A percentile compares a stretch with the other conserved stretches of the same genome.
Conservation (phyloP, 2,113 vertebrate species). For the Delphinapterus leucas region DNA sequence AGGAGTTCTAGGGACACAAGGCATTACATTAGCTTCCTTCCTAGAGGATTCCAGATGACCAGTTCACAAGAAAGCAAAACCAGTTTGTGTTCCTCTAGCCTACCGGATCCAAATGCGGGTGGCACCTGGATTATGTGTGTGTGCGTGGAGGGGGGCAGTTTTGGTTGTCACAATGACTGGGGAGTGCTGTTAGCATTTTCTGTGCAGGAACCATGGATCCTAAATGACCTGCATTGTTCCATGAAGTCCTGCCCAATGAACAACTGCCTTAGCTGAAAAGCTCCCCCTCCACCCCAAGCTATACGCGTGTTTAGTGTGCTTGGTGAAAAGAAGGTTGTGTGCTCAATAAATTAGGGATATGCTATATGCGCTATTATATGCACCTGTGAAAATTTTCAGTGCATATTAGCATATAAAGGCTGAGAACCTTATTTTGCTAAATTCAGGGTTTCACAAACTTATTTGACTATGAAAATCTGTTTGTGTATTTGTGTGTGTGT, state of each 20-base stretch:
- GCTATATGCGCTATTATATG: neutral
- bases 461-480: neutral
- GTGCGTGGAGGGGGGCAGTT: rapidly evolving
- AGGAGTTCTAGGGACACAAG: neutral
- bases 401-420: neutral
- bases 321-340: neutral
- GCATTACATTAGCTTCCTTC: neutral
- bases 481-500: neutral
- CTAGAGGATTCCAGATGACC: neutral
- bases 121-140: rapidly evolving
- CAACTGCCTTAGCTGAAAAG: neutral
- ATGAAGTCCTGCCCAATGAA: neutral
- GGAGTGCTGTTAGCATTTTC: neutral
- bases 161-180: too few relatives aligned
- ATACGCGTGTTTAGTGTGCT: neutral
- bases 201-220: neutral
- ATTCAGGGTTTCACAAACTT: neutral
- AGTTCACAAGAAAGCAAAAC: neutral
- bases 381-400: neutral
- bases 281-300: neutral
- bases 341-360: too few relatives aligned
- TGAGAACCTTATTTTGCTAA: neutral
- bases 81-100: too few relatives aligned
- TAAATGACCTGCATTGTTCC: neutral
- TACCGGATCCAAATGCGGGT: too few relatives aligned